Conservation (phyloP, 2,797 vertebrate species). For the Alca torda region DNA sequence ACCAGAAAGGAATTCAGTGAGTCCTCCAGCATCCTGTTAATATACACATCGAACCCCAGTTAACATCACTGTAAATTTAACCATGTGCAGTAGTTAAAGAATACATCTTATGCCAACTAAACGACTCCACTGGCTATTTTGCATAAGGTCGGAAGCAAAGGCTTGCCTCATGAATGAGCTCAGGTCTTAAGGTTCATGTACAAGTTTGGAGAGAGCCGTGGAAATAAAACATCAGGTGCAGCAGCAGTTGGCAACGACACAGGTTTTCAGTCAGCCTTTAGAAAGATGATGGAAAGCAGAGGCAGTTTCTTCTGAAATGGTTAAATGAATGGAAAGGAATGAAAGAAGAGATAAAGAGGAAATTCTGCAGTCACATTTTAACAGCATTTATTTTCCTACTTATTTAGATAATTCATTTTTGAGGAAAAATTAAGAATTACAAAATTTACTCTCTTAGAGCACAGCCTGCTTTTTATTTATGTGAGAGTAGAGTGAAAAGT, state of each 20-base stretch:
- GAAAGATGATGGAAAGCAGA: background rate
- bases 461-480: background rate
- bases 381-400: background rate
- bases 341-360: background rate
- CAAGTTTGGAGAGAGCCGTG: background rate
- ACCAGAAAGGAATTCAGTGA: conserved; percentile 15
- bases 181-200: background rate
- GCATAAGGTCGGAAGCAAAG: background rate
- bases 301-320: background rate
- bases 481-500: background rate
- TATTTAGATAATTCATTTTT: background rate
- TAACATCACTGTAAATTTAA: background rate
- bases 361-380: background rate
- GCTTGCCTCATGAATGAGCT: background rate
- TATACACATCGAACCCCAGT: background rate
- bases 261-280: background rate
- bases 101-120: background rate
- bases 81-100: background rate
- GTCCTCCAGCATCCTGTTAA: background rate
- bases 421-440: background rate
- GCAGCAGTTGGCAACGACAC: background rate
- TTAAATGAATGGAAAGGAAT: background rate
- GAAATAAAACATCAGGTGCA: conserved; percentile 17
- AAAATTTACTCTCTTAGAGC: background rate
- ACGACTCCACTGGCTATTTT: background rate